These are phyloP conservation scores for Trogon melanurus DNA, from an alignment of 2,113 vertebrate species.

Conservation along the genomic window DNA sequence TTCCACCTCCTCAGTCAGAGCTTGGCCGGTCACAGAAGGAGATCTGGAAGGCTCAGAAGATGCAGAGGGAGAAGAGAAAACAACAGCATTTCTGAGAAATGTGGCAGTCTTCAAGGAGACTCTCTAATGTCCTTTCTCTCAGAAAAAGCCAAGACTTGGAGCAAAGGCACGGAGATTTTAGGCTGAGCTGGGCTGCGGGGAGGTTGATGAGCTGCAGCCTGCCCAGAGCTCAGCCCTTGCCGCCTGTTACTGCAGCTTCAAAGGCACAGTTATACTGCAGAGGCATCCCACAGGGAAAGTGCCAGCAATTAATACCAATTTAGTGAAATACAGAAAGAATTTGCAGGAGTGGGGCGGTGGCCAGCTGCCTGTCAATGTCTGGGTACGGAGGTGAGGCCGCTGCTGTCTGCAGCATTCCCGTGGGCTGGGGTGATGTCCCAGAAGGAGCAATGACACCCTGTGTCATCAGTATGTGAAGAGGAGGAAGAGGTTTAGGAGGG, in stretches of 20 bases:
- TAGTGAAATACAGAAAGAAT: background rate
- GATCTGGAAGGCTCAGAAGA: background rate
- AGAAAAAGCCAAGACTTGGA: background rate
- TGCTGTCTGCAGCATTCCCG: fast-evolving
- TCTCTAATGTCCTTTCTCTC: background rate
- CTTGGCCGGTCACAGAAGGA: background rate
- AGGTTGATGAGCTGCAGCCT: background rate
- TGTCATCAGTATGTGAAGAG: background rate
- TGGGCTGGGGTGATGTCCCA: background rate
- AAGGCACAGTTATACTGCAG: background rate
- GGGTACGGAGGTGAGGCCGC: fast-evolving
- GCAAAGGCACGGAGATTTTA: background rate
- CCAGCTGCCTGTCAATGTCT: fast-evolving
- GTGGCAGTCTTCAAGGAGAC: background rate
- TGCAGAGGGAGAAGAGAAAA: background rate
- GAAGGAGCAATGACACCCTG: background rate
- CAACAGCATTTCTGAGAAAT: background rate
- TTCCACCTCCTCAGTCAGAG: background rate
- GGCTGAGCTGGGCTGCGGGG: background rate
- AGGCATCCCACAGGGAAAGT: background rate
- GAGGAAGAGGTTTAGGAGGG: background rate
- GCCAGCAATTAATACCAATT: background rate
- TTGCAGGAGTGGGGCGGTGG: background rate
- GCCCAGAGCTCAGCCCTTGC: background rate
- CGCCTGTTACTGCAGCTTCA: background rate